phyloP scores from a whole-genome alignment of 2,797 vertebrate genomes.

The Pempheris klunzingeri region DNA sequence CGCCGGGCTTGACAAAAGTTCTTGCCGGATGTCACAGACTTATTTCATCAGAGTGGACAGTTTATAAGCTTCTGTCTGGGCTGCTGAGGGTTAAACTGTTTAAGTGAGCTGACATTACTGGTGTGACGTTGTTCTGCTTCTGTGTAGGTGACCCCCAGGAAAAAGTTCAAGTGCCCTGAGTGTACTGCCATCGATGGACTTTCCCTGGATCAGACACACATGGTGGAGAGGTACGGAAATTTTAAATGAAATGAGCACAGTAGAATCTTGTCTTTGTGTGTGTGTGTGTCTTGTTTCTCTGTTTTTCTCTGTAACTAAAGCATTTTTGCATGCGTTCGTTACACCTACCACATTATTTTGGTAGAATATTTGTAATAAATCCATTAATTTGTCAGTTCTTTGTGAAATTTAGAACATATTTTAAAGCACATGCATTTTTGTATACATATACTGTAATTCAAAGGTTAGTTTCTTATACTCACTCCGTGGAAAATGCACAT shows the following conservation, averaged over 20 bases:
- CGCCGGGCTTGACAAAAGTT: constrained; percentile 23
- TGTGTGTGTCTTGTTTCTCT: background rate
- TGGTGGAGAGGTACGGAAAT: constrained; percentile 94
- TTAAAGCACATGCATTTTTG: background rate
- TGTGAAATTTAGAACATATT: background rate
- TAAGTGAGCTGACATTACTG: constrained; percentile 28
- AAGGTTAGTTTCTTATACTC: background rate
- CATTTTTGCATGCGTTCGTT: background rate
- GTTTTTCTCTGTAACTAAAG: background rate
- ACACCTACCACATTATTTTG: background rate
- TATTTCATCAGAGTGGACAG: constrained; percentile 21
- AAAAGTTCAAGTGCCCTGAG: constrained; percentile 99
- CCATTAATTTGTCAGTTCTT: background rate
- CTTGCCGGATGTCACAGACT: constrained; percentile 15
- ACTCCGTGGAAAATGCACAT: background rate
- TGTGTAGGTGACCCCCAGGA: constrained; percentile 96
- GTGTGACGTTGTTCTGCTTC: constrained; percentile 71
- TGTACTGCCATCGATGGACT: constrained; percentile 98
- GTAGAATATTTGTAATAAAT: background rate
- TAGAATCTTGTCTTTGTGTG: background rate
- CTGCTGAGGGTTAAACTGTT: constrained; percentile 36
- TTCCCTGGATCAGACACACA: constrained; percentile 98
- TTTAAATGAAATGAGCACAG: background rate
- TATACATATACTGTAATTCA: background rate
- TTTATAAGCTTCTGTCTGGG: constrained; percentile 37